Conservation (phyloP, 2,888 invertebrate species). For the Rotaria magnacalcarata region DNA sequence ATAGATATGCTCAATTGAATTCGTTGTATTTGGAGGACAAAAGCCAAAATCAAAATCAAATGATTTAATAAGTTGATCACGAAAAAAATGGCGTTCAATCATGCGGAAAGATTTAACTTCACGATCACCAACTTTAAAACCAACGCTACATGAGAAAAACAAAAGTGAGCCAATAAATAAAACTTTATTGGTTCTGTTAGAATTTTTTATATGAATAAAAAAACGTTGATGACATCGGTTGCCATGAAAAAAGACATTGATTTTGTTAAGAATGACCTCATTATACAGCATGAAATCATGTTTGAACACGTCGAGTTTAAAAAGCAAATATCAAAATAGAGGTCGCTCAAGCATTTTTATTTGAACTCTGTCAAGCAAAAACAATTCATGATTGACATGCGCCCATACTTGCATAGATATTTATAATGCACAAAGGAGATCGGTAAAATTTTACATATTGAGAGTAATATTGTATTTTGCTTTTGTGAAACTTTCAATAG, state of each 20-base stretch:
- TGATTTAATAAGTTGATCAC: constrained; percentile 84
- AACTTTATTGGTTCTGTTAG: too few species aligned
- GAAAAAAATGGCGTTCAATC: constrained; percentile 94
- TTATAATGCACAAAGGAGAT: too few species aligned
- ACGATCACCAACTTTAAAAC: constrained; percentile 86
- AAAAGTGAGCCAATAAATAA: too few species aligned
- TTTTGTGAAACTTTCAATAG: too few species aligned
- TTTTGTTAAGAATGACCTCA: background rate
- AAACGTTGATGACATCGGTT: too few species aligned
- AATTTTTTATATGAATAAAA: too few species aligned
- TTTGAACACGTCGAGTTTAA: background rate
- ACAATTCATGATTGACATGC: too few species aligned
- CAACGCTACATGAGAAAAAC: constrained; percentile 68
- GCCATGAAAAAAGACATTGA: background rate
- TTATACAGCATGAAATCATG: background rate
- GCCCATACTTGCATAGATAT: too few species aligned
- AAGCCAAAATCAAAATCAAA: constrained; percentile 99
- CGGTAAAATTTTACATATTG: too few species aligned
- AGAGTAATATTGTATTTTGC: too few species aligned
- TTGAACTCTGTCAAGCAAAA: background rate
- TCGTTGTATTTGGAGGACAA: constrained; percentile 92
- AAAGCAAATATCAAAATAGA: background rate
- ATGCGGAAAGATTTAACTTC: constrained; percentile 90
- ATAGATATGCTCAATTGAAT: constrained; percentile 97
- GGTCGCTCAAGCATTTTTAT: background rate